Evolutionary conservation across 2,797 vertebrate species (phyloP).

Genomic region (Anolis apletophallus): DNA sequence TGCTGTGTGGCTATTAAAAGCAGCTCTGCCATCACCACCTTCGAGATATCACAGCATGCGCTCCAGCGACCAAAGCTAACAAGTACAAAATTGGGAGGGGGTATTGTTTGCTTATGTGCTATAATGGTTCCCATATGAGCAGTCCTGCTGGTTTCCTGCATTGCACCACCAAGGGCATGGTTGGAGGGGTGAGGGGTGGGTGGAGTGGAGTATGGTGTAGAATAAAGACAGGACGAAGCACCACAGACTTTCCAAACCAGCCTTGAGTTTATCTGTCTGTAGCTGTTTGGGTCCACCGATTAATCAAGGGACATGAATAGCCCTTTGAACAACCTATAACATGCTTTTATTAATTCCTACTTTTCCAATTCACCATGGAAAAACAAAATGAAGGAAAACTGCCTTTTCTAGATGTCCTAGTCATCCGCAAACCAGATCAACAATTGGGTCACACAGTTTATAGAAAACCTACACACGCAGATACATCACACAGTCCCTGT

Average conservation of each 20-base stretch:
- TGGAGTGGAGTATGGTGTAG: not conserved
- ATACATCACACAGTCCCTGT: no score
- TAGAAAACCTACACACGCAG: no score
- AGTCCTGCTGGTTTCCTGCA: not conserved
- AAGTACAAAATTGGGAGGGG: slow-evolving; percentile 37
- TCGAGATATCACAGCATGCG: slow-evolving; percentile 57
- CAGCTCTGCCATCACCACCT: slow-evolving; percentile 28
- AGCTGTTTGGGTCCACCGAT: not conserved
- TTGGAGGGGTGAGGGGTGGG: not conserved
- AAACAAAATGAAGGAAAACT: no score
- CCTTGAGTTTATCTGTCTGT: not conserved
- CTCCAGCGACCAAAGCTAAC: slow-evolving; percentile 45
- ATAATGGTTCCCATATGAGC: slow-evolving; percentile 46
- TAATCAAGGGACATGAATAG: not conserved
- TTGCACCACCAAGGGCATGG: slow-evolving; percentile 30
- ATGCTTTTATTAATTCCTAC: not conserved
- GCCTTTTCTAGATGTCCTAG: no score
- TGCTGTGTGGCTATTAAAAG: slow-evolving; percentile 20
- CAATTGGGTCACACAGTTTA: no score
- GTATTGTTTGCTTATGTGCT: slow-evolving; percentile 50
- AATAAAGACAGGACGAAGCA: not conserved
- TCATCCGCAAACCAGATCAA: no score
- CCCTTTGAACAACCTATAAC: not conserved
- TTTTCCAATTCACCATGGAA: no score
- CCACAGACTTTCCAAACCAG: not conserved